Base-by-base conservation (phyloP, 1,140 invertebrate species). In the Apis cerana region DNA sequence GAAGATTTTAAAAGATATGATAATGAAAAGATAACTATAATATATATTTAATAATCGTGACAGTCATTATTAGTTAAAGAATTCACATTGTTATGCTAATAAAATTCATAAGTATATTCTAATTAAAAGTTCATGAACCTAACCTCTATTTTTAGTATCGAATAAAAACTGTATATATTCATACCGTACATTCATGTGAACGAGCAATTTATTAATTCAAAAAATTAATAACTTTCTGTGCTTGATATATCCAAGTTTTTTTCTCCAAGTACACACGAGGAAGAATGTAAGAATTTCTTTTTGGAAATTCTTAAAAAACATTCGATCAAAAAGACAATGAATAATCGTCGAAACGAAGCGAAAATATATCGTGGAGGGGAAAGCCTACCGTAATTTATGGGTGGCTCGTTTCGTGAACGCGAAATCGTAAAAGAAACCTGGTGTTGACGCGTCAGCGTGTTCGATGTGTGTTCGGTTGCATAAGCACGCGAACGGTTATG, bases 401-500 rank as follows among this genome's bases (percentile, higher is more conserved):
- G 1, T 33, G 54, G 48, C 27, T 23, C 68, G 69, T 74, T 80
- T 61, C 23, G 50, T 50, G 74, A 68, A 59, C 69, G 79, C 62
- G 59, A 78, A 84, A 56, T 81, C 77, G 48, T 27, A 54, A 80
- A 70, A 65, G 83, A 80, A 81, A 76, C 19, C 70, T 50, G 58
- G 56, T 5, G 50, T 58, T n/a, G 56, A 59, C 77, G 54, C 58
- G 58, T 69, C 68, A 62, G 56, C 48, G n/a, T 48, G 23, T 70
- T 65, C 74, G 27, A 54, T 56, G 65, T 56, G 65, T 56, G 65
- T 54, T n/a, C 61, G 33, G 54, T 86, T 86, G 67, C 72, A 70
- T 80, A 85, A 86, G 71, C 61, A 15, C 27, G 48, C 23, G n/a
- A 33, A 48, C 54, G 33, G 69, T 59, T 59, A 68, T 56, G 54